A percentile compares a stretch with the other conserved stretches of the same genome.
Conservation (phyloP, 2,113 vertebrate genomes). For the Ariopsis seemanni region DNA sequence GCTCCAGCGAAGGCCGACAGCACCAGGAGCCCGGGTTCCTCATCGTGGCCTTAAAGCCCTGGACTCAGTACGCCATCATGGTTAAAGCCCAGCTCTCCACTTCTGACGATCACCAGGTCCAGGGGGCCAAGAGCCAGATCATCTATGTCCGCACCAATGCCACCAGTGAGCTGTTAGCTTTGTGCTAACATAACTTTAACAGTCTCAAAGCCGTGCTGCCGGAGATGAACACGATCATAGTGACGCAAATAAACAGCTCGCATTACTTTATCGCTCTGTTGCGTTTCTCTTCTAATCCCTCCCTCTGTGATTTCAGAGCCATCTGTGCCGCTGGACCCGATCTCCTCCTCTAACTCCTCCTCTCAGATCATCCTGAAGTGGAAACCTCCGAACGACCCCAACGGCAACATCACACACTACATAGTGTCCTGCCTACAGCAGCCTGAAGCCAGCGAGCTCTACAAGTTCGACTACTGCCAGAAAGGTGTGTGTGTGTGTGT, state of each 20-base stretch:
- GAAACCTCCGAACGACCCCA: conserved; percentile 90
- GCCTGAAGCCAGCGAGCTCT: conserved; percentile 88
- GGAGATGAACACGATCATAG: neutral
- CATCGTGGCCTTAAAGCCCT: conserved; percentile 86
- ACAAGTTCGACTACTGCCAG: conserved; percentile 90
- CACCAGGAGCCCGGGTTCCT: conserved; percentile 79
- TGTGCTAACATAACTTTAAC: neutral
- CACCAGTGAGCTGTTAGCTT: conserved; percentile 76
- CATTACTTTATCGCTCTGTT: neutral
- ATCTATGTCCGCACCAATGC: conserved; percentile 92
- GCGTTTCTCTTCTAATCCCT: neutral
- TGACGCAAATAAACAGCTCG: neutral
- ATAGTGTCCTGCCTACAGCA: conserved; percentile 89
- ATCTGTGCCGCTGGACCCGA: conserved; percentile 88
- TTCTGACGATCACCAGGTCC: conserved; percentile 86
- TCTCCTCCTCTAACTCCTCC: conserved; percentile 93
- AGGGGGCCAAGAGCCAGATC: conserved; percentile 93
- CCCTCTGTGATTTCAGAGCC: conserved; percentile 75
- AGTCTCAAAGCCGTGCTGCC: too few relatives aligned
- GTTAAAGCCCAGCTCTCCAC: conserved; percentile 93
- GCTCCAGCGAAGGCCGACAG: conserved; percentile 41
- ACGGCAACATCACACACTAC: conserved; percentile 96
- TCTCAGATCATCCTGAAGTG: conserved; percentile 96
- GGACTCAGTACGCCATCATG: conserved; percentile 96
- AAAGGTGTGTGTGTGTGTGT: conserved; percentile 75